phyloP scores from a whole-genome alignment of 2,797 vertebrate species.

The Bradypus variegatus region DNA sequence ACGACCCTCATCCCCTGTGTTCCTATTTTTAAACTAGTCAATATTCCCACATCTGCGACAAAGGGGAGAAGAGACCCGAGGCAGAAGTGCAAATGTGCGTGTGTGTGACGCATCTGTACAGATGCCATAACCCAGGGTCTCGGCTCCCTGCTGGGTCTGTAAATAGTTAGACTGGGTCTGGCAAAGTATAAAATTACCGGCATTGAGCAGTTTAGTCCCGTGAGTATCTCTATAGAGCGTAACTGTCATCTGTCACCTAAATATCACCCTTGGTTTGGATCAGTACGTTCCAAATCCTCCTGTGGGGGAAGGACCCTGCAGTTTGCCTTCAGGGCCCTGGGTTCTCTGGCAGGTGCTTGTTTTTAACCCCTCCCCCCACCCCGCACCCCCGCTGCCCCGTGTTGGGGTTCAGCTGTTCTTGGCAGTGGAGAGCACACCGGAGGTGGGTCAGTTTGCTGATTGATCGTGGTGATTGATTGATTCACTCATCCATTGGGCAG shows the following conservation, averaged over 20 bases:
- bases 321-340: neutral
- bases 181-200: neutral
- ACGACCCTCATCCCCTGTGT: rapidly evolving
- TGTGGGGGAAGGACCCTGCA: neutral
- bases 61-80: rapidly evolving
- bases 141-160: neutral
- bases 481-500: too few relatives aligned
- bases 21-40: rapidly evolving
- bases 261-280: neutral
- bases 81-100: too few relatives aligned
- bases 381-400: too few relatives aligned
- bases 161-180: neutral
- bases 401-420: too few relatives aligned
- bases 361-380: too few relatives aligned
- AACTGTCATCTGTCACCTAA: neutral
- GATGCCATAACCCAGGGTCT: too few relatives aligned
- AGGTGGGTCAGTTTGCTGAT: too few relatives aligned
- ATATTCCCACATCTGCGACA: rapidly evolving
- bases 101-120: too few relatives aligned
- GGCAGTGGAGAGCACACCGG: neutral
- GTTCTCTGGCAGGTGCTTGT: neutral
- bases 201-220: too few relatives aligned
- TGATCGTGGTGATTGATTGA: too few relatives aligned
- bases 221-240: rapidly evolving
- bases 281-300: neutral